Percentiles rank a stretch among this genome's conserved stretches.
Conservation (phyloP, 2,888 invertebrate species). For the Acanthosepion lycidas region DNA sequence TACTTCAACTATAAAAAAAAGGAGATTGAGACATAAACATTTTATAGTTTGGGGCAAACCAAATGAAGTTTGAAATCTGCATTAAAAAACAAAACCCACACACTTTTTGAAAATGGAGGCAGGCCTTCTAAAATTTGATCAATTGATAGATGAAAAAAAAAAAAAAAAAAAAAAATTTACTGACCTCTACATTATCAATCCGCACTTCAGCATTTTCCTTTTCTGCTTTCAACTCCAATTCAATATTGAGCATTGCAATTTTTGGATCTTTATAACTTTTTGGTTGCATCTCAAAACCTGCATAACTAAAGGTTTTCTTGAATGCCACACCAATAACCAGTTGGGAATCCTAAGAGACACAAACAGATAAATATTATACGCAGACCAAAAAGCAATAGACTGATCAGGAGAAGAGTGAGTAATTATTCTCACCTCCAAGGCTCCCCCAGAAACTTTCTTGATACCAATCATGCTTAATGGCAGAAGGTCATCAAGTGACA, state of each 20-base stretch:
- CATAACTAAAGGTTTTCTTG: conserved; percentile 99
- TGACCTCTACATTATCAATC: conserved; percentile 88
- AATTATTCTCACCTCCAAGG: conserved; percentile 81
- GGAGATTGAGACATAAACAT: no score
- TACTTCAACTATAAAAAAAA: no score
- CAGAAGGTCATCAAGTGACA: conserved; percentile 87
- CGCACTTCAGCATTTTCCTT: conserved; percentile 98
- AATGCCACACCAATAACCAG: conserved; percentile 96
- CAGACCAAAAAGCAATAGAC: not conserved
- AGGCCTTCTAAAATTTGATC: not conserved
- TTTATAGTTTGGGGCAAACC: no score
- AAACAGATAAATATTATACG: not conserved
- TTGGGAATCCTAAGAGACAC: conserved; percentile 83
- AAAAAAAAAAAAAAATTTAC: conserved; percentile 50
- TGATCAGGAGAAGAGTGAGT: not conserved
- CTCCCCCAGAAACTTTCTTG: conserved; percentile 88
- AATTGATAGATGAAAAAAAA: not conserved
- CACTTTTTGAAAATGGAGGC: no score
- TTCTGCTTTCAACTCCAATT: conserved; percentile 97
- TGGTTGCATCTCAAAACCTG: conserved; percentile 99
- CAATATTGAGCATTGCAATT: conserved; percentile 97
- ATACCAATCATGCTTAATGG: conserved; percentile 99
- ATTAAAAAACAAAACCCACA: no score
- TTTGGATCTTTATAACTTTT: conserved; percentile 91
- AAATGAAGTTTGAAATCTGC: no score